These are phyloP conservation scores for Gambusia affinis DNA, from an alignment of 2,113 vertebrate species.

Conservation along the genomic window DNA sequence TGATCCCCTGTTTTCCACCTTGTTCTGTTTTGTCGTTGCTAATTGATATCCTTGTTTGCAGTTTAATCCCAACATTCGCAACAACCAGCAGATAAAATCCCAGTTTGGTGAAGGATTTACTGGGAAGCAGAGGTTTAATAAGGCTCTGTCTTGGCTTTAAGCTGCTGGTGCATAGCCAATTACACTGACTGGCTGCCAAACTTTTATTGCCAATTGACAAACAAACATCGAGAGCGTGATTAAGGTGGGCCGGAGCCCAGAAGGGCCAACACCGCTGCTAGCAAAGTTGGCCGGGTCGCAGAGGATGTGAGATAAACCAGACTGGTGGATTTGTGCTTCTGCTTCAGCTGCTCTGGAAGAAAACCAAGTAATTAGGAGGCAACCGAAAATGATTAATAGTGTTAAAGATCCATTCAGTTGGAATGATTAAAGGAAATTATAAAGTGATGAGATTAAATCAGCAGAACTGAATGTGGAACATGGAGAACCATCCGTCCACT, in stretches of 20 bases:
- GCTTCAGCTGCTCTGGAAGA: constrained; percentile 35
- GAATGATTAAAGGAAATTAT: constrained; percentile 12
- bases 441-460: constrained; percentile 10
- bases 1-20: not conserved
- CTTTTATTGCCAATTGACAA: constrained; percentile 53
- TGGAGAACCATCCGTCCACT: not conserved
- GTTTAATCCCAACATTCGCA: constrained; percentile 24
- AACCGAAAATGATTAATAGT: constrained; percentile 9
- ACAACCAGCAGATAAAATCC: constrained; percentile 46
- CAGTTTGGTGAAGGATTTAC: constrained; percentile 55
- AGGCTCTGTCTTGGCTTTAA: constrained; percentile 50
- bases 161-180: constrained; percentile 75
- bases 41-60: constrained; percentile 12
- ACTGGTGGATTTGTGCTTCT: constrained; percentile 18
- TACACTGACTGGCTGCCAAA: constrained; percentile 63
- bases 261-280: constrained; percentile 21
- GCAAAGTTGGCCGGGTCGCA: constrained; percentile 45
- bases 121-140: constrained; percentile 56
- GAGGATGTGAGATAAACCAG: constrained; percentile 33
- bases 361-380: constrained; percentile 11
- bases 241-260: constrained; percentile 54
- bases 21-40: not conserved
- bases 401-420: constrained; percentile 4
- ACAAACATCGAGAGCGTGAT: constrained; percentile 61
- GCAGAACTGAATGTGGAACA: not conserved